Evolutionary conservation across 2,888 invertebrate species (phyloP), one percentile per base, ranked within the genome.

Genomic region (Pyrrhia umbra): DNA sequence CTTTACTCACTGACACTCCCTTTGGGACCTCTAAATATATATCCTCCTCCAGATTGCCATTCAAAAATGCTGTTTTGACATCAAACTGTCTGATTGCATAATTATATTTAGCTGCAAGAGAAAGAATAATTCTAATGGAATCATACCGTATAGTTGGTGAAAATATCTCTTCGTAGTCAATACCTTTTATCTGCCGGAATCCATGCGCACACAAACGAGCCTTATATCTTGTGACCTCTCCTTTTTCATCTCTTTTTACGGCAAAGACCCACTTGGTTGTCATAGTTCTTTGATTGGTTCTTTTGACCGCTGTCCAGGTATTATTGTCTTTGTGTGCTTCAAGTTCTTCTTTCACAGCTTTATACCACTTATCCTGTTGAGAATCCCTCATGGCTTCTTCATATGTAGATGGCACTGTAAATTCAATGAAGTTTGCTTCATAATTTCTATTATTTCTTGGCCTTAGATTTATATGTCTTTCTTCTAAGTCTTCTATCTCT

Each of bases 401-500:
- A 34, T 49, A 49, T 8, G 34, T 20, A n/a, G 18, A 2, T 20
- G 49, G 49, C 9, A 34, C 4, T 8, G 30, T 13, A 3, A 49
- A 8, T 13, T 49, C 49, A 1, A 34, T 9, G 2, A 49, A 9
- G 4, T 30, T 34, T 8, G 18, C 49, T 34, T 49, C 49, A 13
- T 8, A 18, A 20, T 34, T 34, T 34, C 30, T 49, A 20, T 49
- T 27, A 10, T 4, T 10, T 16, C 25, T 9, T 15, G 30, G 20
- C 9, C 49, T 30, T 8, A 20, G 6, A n/a, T 18, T 47, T 1
- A 47, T 30, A 2, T 5, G n/a, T 20, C 8, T 55, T 30, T 54
- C 71, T 18, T 23, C 42, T 68, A 68, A 20, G 78, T 69, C 25
- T 13, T 2, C 54, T 10, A 79, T 21, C 63, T 81, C 79, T 57